Conservation (phyloP, 1,140 invertebrate species). For the Bombus sylvicola region DNA sequence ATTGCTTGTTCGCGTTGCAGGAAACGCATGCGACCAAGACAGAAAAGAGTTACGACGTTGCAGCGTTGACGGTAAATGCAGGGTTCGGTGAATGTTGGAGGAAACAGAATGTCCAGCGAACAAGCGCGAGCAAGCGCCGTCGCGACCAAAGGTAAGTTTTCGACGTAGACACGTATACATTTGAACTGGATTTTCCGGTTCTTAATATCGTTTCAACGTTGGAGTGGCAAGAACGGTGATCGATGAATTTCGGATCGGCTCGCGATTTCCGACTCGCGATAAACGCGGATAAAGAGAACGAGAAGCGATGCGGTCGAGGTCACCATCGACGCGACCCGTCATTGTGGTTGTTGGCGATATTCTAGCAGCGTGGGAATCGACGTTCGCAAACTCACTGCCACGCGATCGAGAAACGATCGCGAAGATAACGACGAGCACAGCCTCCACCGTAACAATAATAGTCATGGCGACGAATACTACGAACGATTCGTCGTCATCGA, state of each 20-base stretch:
- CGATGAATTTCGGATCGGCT: neutral
- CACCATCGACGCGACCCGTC: neutral
- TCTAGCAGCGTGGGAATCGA: slow-evolving; percentile 23
- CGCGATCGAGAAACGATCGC: neutral
- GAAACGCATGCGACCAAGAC: slow-evolving; percentile 55
- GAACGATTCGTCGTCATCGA: neutral
- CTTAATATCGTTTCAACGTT: neutral
- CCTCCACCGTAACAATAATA: too few relatives aligned
- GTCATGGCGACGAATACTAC: neutral
- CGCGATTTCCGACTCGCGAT: neutral
- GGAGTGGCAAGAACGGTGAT: neutral
- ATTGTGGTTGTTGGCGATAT: neutral
- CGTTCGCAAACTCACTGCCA: neutral
- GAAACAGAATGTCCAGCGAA: slow-evolving; percentile 72
- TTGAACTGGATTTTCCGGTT: neutral
- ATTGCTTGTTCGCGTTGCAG: slow-evolving; percentile 53
- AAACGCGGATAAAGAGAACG: neutral
- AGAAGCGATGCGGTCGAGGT: neutral
- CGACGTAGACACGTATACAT: neutral
- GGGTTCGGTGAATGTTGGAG: slow-evolving; percentile 65
- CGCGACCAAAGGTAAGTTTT: slow-evolving; percentile 64
- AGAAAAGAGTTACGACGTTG: slow-evolving; percentile 47
- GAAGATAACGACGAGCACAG: neutral
- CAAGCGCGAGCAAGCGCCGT: slow-evolving; percentile 64
- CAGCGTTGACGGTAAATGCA: slow-evolving; percentile 65